These are phyloP conservation scores for Disparrhopalites patrizii DNA, from an alignment of 2,888 invertebrate genomes.

Conservation along the genomic window DNA sequence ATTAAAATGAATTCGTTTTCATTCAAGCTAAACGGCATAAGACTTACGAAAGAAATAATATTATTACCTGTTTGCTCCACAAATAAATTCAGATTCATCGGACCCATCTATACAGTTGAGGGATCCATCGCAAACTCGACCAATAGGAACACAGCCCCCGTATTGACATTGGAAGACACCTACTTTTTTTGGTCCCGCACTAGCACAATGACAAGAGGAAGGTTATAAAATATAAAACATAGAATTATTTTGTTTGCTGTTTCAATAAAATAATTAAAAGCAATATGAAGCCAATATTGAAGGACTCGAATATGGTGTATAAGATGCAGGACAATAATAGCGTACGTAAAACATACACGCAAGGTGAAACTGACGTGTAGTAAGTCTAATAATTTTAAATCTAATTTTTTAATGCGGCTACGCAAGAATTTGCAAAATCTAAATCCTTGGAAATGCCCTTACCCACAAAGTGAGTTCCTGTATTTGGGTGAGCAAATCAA, in stretches of 20 bases:
- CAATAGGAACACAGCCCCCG: constrained; percentile 50
- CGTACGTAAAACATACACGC: too few species aligned
- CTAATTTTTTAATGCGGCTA: too few species aligned
- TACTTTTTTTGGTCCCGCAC: constrained; percentile 37
- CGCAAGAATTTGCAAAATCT: neutral
- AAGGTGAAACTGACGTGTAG: too few species aligned
- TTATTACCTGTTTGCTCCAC: constrained; percentile 31
- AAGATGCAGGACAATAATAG: too few species aligned
- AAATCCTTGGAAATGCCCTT: constrained; percentile 11
- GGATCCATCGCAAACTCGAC: constrained; percentile 49
- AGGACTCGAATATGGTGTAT: too few species aligned
- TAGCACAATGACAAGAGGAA: constrained; percentile 1
- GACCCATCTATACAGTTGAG: constrained; percentile 47
- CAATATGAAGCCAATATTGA: too few species aligned
- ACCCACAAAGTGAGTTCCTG: constrained; percentile 44
- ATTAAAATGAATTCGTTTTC: too few species aligned
- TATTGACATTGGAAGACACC: constrained; percentile 51
- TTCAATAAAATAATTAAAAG: too few species aligned
- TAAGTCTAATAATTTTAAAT: too few species aligned
- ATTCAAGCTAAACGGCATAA: too few species aligned
- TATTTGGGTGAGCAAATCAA: constrained; percentile 43
- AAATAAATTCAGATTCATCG: constrained; percentile 35
- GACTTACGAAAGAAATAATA: neutral
- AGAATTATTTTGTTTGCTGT: too few species aligned
- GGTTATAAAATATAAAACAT: too few species aligned